Evolutionary conservation across 2,113 vertebrate genomes (phyloP), one percentile per base, ranked within the genome.

Genomic region (Aleadryas rufinucha): DNA sequence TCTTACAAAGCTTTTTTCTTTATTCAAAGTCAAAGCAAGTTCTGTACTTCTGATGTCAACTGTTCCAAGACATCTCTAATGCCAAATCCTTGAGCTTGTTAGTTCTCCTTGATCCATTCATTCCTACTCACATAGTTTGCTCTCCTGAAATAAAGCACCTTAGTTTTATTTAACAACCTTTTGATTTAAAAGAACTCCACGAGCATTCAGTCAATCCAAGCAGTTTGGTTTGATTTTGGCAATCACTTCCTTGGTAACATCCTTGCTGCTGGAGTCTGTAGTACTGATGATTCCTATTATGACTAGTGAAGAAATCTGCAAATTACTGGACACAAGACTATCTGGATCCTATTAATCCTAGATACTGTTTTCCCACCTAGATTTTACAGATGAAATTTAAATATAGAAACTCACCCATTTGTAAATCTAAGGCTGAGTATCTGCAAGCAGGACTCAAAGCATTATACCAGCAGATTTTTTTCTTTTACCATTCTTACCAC

Each of bases 41-140:
- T 90, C 52, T 70, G 60, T 24, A 50, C 35, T 74, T 85, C n/a
- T 69, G 53, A 77, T 66, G 31, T 64, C 63, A 77, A 59, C 39
- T 80, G 71, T 64, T 88, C 50, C 59, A 78, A 60, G 39, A n/a
- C 13, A 39, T 17, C 49, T 70, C 64, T 56, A 27, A 74, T 20
- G 14, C 12, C 27, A 66, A 75, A 71, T 31, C 69, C 49, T 50
- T 23, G 20, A 87, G 30, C 16, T 68, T 17, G 1, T 47, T 18
- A 84, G 37, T 9, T 16, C 9, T 18, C 41, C 16, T 77, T 65
- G 26, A 41, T 71, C n/a, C 0, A 0, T 15, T 56, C 2, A 0
- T 24, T 61, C 39, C 31, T 33, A 19, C 8, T 78, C 2, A 1
- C 20, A 26, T 44, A 44, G 13, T 53, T 63, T 80, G 18, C 20